Conservation (phyloP, 2,888 invertebrate genomes). For the Mylabris sibirica region DNA sequence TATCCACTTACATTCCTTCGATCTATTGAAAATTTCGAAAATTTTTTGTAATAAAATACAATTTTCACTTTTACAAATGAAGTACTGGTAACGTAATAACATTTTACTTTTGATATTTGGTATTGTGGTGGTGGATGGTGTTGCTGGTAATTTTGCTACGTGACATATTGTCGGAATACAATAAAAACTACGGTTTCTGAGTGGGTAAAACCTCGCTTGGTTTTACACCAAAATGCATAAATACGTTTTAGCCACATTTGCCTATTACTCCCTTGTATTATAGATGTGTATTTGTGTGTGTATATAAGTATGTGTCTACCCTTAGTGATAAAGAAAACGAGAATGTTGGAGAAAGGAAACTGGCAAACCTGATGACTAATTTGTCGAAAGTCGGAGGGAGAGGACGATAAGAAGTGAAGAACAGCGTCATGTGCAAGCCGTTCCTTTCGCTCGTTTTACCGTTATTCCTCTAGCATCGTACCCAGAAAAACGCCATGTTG, state of each 20-base stretch:
- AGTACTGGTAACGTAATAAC: constrained; percentile 50
- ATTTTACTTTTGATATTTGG: constrained; percentile 53
- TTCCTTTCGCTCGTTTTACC: constrained; percentile 24
- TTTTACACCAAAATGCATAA: constrained; percentile 48
- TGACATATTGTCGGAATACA: constrained; percentile 56
- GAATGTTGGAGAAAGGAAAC: constrained; percentile 48
- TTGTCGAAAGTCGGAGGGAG: constrained; percentile 55
- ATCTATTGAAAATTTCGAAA: background rate
- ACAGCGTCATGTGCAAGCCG: constrained; percentile 48
- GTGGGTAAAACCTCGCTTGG: constrained; percentile 22
- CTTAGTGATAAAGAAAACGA: constrained; percentile 31
- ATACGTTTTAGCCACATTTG: constrained; percentile 47
- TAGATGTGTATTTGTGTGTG: background rate
- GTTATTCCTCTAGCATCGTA: background rate
- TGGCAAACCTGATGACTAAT: constrained; percentile 59
- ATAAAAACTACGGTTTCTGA: constrained; percentile 44
- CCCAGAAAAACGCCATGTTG: constrained; percentile 40
- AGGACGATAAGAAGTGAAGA: constrained; percentile 48
- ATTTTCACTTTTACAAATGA: constrained; percentile 47
- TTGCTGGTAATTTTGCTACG: constrained; percentile 42
- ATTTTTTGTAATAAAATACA: constrained; percentile 25
- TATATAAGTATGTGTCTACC: background rate
- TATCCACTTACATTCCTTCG: background rate
- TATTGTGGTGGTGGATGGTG: constrained; percentile 28
- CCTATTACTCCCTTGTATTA: constrained; percentile 40